These are phyloP conservation scores for Notothenia rossii DNA, from an alignment of 2,113 vertebrate genomes.

Conservation along the genomic window DNA sequence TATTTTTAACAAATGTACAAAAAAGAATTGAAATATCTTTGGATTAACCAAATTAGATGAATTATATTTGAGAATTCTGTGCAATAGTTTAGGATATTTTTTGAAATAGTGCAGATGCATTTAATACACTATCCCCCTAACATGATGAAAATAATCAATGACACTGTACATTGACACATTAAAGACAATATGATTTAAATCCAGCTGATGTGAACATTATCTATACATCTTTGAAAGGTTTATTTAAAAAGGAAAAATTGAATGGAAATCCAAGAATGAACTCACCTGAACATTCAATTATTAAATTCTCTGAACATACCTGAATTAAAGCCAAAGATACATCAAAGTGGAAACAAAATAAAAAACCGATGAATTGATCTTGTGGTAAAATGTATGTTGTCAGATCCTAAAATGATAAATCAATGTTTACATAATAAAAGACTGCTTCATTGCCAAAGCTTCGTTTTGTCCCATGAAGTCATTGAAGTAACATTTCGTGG, in stretches of 20 bases:
- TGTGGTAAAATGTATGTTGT: neutral
- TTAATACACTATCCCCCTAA: neutral
- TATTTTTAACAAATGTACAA: neutral
- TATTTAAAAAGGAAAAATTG: neutral
- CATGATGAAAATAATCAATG: neutral
- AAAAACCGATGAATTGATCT: neutral
- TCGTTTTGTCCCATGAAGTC: neutral
- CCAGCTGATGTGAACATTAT: neutral
- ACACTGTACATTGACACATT: neutral
- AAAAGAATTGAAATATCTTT: neutral
- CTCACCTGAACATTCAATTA: neutral
- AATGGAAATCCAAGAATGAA: too few species aligned
- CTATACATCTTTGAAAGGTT: neutral
- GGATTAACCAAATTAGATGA: neutral
- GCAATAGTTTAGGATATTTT: neutral
- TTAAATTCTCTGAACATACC: neutral
- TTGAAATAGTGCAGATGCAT: neutral
- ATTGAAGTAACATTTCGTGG: neutral
- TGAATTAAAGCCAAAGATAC: neutral
- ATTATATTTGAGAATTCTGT: neutral
- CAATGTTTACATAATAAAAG: neutral
- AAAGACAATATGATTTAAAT: too few species aligned
- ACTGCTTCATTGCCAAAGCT: neutral
- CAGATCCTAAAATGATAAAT: neutral
- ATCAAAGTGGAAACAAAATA: too few species aligned